phyloP scores from a whole-genome alignment of 2,888 invertebrate species.

The Caenorhabditis macrosperma region DNA sequence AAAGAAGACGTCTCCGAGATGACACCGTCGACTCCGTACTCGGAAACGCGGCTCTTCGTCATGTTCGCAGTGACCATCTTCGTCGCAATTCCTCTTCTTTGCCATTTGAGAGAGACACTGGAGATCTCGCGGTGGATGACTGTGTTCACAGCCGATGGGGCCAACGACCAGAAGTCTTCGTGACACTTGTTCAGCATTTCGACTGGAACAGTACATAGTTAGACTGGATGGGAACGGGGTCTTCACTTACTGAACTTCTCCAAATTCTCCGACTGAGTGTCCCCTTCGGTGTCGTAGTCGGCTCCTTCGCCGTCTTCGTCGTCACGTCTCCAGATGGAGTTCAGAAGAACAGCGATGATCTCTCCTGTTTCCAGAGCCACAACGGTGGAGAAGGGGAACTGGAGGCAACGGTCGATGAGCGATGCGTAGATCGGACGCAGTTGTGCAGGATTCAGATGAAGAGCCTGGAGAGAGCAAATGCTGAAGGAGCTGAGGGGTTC shows the following conservation, averaged over 20 bases:
- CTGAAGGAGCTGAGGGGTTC: background rate
- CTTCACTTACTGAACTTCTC: constrained; percentile 18
- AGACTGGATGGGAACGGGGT: background rate
- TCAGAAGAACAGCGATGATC: constrained; percentile 34
- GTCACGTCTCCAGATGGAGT: constrained; percentile 47
- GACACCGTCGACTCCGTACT: constrained; percentile 33
- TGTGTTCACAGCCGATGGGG: constrained; percentile 19
- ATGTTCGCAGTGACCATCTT: constrained; percentile 39
- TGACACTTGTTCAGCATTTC: constrained; percentile 47
- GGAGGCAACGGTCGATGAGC: constrained; percentile 33
- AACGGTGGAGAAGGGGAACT: constrained; percentile 55
- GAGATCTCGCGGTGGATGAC: constrained; percentile 54
- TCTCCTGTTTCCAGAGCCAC: constrained; percentile 27
- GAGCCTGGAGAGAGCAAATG: constrained; percentile 23
- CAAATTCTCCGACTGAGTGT: constrained; percentile 24
- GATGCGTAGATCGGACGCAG: constrained; percentile 30
- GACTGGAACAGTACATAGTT: constrained; percentile 12
- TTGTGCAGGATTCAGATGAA: constrained; percentile 10
- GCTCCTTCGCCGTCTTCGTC: constrained; percentile 24
- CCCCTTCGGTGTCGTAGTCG: constrained; percentile 30
- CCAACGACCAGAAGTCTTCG: constrained; percentile 45
- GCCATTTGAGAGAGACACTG: constrained; percentile 21
- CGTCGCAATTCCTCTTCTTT: constrained; percentile 48
- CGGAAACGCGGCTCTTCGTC: background rate
- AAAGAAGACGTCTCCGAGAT: constrained; percentile 52